A percentile compares a stretch with the other conserved stretches of the same genome.
Conservation (phyloP, 2,113 vertebrate species). For the Sciurus niger region DNA sequence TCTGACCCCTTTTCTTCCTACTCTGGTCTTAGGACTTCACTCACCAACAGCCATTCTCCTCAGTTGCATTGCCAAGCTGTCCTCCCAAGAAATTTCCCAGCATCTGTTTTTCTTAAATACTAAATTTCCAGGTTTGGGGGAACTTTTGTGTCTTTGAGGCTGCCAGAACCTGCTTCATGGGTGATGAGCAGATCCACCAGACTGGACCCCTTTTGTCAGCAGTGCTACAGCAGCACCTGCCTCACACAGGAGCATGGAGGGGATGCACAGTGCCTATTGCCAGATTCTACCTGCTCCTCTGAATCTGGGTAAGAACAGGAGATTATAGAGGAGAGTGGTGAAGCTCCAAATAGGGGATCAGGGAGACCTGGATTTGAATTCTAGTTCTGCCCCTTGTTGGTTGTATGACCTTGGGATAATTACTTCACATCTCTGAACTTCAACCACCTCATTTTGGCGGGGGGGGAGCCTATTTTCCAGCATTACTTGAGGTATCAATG, state of each 20-base stretch:
- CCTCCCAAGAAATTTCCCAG: not conserved
- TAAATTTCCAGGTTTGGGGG: not conserved
- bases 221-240: no score
- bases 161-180: not conserved
- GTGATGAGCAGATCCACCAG: no score
- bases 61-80: not conserved
- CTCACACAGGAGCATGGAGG: not conserved
- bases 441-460: not conserved
- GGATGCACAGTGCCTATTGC: accelerated
- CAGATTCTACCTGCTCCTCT: not conserved
- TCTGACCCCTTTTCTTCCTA: not conserved
- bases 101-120: not conserved
- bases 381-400: not conserved
- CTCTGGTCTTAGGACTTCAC: not conserved
- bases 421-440: not conserved
- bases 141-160: not conserved
- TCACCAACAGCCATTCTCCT: not conserved
- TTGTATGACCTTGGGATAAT: not conserved
- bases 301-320: not conserved
- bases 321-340: not conserved
- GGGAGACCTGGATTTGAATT: not conserved
- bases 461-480: not conserved
- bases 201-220: not conserved
- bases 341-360: not conserved
- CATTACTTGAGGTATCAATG: not conserved